Evolutionary conservation across 1,140 invertebrate genomes (phyloP), one percentile per base, ranked within the genome.

Genomic region (Protaetia brevitarsis): DNA sequence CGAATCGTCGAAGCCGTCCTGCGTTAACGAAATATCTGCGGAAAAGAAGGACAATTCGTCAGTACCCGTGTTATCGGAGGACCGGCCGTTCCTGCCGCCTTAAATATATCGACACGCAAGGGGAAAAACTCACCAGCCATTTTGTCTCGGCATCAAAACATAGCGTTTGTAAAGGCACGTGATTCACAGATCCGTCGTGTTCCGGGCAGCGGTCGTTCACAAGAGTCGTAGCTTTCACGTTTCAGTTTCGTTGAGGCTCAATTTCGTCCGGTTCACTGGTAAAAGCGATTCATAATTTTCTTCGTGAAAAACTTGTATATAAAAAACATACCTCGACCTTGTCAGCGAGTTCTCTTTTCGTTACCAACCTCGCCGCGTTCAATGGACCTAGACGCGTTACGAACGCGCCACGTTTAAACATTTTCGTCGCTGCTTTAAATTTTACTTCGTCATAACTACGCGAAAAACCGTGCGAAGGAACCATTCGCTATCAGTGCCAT

Each of bases 91-190:
- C 2, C 1, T 16, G 21, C 26, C 16, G 41, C 19, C 19, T 51
- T 13, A 51, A 51, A 34, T 6, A 59, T 29, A 59, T 28, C 57
- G 29, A 59, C 10, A 28, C 27, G 16, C 29, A 59, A 28, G 63
- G 29, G 23, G 21, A 57, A 67, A 64, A 66, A 74, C 75, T 76
- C 72, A 77, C 75, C 73, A 71, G 75, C 76, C 76, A 77, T 77
- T 76, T 76, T 77, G 75, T 68, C 65, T 66, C 67, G 70, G 71
- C 67, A 73, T 71, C 71, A 72, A 74, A 77, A 75, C 73, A 73
- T 72, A 71, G 73, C 74, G 73, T 72, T 74, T 68, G 69, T 64
- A 64, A 66, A 67, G 68, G 72, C 75, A 75, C 75, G 75, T 76
- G 73, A 74, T 72, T 74, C 31, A 37, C 36, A 26, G 30, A 60